A percentile compares a stretch with the other conserved stretches of the same genome.
These are phyloP conservation scores for Pedetes capensis DNA, from an alignment of 2,113 vertebrate genomes.

Conservation along the genomic window DNA sequence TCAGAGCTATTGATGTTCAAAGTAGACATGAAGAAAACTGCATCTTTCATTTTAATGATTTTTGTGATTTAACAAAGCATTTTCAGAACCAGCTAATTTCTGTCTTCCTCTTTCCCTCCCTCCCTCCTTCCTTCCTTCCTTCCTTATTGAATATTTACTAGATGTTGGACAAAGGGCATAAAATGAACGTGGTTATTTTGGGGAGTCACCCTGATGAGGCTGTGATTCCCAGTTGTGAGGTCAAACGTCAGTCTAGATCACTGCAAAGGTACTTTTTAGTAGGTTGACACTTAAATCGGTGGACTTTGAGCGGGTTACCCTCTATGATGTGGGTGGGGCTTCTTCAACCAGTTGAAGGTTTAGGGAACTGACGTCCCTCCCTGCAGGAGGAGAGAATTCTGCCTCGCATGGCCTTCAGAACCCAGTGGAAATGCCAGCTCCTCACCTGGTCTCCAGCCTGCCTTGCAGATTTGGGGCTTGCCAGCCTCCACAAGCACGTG, in stretches of 20 bases:
- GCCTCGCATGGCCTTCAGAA: not conserved
- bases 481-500: not conserved
- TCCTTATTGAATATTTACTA: not conserved
- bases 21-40: not conserved
- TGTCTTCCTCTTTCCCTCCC: not conserved
- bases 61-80: not conserved
- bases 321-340: not conserved
- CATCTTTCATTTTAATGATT: not conserved
- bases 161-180: not conserved
- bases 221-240: not conserved
- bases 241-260: not conserved
- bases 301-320: not conserved
- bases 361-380: not conserved
- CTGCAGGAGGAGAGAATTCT: not conserved
- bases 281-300: not conserved
- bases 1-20: not conserved
- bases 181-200: not conserved
- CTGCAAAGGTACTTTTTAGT: not conserved
- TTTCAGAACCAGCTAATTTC: not conserved
- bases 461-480: not conserved
- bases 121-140: not conserved
- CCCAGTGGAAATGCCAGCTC: not conserved
- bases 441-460: not conserved
- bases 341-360: not conserved
- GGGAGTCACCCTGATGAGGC: not conserved